These are phyloP conservation scores for Champsocephalus gunnari DNA, from an alignment of 2,797 vertebrate genomes.

Conservation along the genomic window DNA sequence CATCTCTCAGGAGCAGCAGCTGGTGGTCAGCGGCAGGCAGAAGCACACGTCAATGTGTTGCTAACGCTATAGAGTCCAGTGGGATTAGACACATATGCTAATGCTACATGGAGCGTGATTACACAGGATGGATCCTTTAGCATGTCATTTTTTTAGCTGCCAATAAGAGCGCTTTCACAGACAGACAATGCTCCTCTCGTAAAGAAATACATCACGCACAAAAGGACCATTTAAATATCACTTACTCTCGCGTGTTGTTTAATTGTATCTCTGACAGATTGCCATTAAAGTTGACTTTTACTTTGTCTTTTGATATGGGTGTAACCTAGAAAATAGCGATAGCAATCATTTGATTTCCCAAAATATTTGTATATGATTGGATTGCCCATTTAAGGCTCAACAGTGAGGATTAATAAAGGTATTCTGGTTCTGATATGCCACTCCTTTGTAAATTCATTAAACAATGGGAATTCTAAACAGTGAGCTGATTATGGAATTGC, in stretches of 20 bases:
- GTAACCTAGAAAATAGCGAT: too few relatives aligned
- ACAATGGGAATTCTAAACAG: slow-evolving; percentile 9
- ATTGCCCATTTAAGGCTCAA: too few relatives aligned
- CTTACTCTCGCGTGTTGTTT: too few relatives aligned
- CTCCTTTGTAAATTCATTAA: not conserved
- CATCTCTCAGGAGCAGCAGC: slow-evolving; percentile 29
- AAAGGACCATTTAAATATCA: too few relatives aligned
- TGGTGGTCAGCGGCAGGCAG: slow-evolving; percentile 27
- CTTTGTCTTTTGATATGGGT: too few relatives aligned
- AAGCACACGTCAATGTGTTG: slow-evolving; percentile 12
- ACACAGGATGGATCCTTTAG: not conserved
- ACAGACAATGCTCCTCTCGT: slow-evolving; percentile 7
- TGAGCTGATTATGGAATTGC: slow-evolving; percentile 17
- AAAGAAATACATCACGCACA: not conserved
- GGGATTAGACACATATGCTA: slow-evolving; percentile 16
- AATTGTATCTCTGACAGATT: too few relatives aligned
- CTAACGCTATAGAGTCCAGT: slow-evolving; percentile 14
- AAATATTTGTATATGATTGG: too few relatives aligned
- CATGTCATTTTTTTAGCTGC: not conserved
- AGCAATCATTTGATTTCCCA: too few relatives aligned
- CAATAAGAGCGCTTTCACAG: not conserved
- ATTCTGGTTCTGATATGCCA: not conserved
- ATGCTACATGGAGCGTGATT: slow-evolving; percentile 11
- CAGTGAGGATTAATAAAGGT: too few relatives aligned
- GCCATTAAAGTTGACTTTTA: too few relatives aligned